A percentile compares a stretch with the other conserved stretches of the same genome.
These are phyloP conservation scores for Erythrocebus patas DNA, from an alignment of 2,113 vertebrate genomes.

Conservation along the genomic window DNA sequence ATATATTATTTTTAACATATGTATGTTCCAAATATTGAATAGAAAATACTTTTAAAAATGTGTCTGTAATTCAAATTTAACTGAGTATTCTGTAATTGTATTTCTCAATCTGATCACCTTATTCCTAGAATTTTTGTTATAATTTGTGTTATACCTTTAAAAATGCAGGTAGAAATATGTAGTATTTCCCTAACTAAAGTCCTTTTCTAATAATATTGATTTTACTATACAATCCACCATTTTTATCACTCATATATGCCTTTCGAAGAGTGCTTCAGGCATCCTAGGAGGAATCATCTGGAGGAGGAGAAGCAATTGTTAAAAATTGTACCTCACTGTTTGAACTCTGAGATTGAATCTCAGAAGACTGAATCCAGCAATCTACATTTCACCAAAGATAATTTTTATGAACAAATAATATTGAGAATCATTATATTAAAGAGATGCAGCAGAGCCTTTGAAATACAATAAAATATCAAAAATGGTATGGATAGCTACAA, in stretches of 20 bases:
- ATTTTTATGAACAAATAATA: background rate
- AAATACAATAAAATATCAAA: background rate
- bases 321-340: background rate
- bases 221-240: background rate
- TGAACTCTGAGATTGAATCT: background rate
- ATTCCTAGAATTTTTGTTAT: background rate
- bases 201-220: background rate
- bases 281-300: background rate
- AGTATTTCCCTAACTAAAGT: background rate
- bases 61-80: slow-evolving; percentile 3
- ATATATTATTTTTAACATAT: background rate
- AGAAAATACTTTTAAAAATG: background rate
- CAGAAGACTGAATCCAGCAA: background rate
- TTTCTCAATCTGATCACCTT: background rate
- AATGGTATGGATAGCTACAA: background rate
- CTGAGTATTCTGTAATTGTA: background rate
- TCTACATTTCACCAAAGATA: background rate
- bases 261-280: background rate
- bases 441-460: background rate
- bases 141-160: background rate
- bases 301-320: background rate
- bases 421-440: background rate
- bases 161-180: background rate
- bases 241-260: background rate
- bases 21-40: background rate